A percentile compares a stretch with the other conserved stretches of the same genome.
phyloP scores from a whole-genome alignment of 2,888 invertebrate genomes.

The Graphium colonna region DNA sequence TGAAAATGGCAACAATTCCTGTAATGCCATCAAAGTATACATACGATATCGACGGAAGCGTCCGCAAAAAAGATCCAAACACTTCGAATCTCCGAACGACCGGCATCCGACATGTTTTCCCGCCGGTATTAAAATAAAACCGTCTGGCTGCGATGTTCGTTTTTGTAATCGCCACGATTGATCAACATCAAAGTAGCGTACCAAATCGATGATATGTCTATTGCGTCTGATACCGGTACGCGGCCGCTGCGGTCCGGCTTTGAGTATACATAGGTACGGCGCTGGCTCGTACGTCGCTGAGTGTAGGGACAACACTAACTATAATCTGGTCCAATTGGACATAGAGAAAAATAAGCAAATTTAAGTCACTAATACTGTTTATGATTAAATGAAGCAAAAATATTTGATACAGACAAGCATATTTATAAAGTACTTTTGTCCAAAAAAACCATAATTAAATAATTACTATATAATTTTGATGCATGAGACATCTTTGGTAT shows the following conservation, averaged over 20 bases:
- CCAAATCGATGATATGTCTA: constrained; percentile 54
- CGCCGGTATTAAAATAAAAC: constrained; percentile 38
- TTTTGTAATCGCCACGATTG: constrained; percentile 47
- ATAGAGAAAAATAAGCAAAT: too few species aligned
- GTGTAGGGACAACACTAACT: neutral
- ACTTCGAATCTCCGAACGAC: neutral
- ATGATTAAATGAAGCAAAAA: too few species aligned
- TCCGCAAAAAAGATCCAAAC: constrained; percentile 38
- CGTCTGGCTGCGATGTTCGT: constrained; percentile 25
- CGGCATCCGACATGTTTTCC: constrained; percentile 40
- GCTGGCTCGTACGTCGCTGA: constrained; percentile 15
- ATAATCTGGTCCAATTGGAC: neutral
- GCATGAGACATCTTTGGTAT: too few species aligned
- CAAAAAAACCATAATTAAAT: too few species aligned
- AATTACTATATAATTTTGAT: too few species aligned
- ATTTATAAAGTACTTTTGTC: too few species aligned
- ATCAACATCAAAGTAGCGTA: constrained; percentile 46
- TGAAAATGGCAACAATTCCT: too few species aligned
- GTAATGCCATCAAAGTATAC: too few species aligned
- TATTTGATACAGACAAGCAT: too few species aligned
- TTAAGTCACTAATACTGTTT: too few species aligned
- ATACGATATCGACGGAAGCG: too few species aligned
- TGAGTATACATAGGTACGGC: constrained; percentile 51
- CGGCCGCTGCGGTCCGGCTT: constrained; percentile 39
- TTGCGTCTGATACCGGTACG: constrained; percentile 36